Conservation (phyloP, 2,113 vertebrate genomes). For the Euleptes europaea region DNA sequence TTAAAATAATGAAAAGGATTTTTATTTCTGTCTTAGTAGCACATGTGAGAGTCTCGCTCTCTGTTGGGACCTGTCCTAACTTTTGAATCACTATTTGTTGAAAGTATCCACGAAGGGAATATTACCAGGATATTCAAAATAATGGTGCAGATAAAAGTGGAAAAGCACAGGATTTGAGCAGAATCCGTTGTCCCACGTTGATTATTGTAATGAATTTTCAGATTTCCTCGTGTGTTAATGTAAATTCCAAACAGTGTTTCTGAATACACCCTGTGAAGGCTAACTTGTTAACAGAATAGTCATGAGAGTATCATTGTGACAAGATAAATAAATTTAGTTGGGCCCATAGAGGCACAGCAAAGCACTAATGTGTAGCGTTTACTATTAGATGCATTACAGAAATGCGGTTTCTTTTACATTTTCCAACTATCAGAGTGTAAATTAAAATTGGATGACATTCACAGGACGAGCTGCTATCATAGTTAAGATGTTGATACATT, state of each 20-base stretch:
- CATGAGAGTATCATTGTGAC: background rate
- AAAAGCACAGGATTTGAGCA: too few species aligned
- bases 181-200: too few species aligned
- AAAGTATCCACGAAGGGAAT: too few species aligned
- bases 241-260: background rate
- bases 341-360: background rate
- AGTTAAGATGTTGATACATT: background rate
- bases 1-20: too few species aligned
- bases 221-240: background rate
- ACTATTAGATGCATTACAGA: background rate
- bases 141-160: background rate
- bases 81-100: too few species aligned
- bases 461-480: background rate
- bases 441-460: conserved; percentile 25
- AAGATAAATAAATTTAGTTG: background rate
- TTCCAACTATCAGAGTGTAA: conserved; percentile 1
- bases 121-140: fast-evolving
- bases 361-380: background rate
- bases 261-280: background rate
- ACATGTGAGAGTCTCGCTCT: too few species aligned
- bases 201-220: background rate
- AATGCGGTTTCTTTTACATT: background rate
- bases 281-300: background rate
- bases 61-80: too few species aligned
- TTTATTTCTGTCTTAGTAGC: too few species aligned